These are phyloP conservation scores for Coenonympha arcania DNA, from an alignment of 2,888 invertebrate species.

Conservation along the genomic window DNA sequence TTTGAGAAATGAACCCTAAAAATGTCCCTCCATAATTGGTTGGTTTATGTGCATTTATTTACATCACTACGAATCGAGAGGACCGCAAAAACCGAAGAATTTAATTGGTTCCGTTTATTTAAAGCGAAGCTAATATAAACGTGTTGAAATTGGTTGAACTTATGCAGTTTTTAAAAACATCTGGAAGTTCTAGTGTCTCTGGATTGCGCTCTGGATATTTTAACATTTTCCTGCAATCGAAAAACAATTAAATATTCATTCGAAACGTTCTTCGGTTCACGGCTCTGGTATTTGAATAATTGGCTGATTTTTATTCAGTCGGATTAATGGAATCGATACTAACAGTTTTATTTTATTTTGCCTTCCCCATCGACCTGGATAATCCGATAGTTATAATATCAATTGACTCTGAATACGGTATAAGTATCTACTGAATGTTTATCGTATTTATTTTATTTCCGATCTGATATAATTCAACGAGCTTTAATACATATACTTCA, in stretches of 20 bases:
- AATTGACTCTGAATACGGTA: slow-evolving; percentile 16
- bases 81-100: background rate
- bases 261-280: slow-evolving; percentile 61
- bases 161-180: background rate
- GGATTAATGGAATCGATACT: slow-evolving; percentile 68
- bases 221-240: slow-evolving; percentile 24
- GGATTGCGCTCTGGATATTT: slow-evolving; percentile 6
- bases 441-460: too few species aligned
- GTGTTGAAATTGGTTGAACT: too few species aligned
- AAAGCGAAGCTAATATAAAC: background rate
- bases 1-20: too few species aligned
- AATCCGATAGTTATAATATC: slow-evolving; percentile 18
- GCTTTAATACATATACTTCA: too few species aligned
- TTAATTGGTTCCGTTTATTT: background rate
- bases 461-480: too few species aligned
- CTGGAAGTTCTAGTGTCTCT: background rate
- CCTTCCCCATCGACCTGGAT: slow-evolving; percentile 38
- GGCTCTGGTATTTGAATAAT: slow-evolving; percentile 67
- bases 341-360: slow-evolving; percentile 49
- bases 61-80: background rate
- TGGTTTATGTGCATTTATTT: background rate
- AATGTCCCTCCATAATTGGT: too few species aligned
- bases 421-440: too few species aligned
- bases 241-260: slow-evolving; percentile 69
- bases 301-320: slow-evolving; percentile 73